phyloP scores from a whole-genome alignment of 2,113 vertebrate species.

The Salvelinus alpinus region DNA sequence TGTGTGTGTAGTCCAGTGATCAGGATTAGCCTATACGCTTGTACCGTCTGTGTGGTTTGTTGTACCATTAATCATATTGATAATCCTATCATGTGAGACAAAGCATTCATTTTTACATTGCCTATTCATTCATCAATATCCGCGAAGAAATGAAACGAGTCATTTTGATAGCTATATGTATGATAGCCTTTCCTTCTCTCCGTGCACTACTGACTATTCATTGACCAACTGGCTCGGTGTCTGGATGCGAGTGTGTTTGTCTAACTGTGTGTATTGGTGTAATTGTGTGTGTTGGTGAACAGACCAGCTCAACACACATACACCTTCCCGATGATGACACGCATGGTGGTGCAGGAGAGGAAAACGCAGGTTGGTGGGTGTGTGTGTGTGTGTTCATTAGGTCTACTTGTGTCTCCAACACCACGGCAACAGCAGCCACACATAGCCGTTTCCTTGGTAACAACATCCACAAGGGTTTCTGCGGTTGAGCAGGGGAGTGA shows the following conservation, averaged over 20 bases:
- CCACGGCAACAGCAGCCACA: slow-evolving; percentile 75
- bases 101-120: no score
- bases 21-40: background rate
- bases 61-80: background rate
- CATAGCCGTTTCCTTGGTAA: slow-evolving; percentile 71
- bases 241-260: background rate
- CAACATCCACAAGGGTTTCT: slow-evolving; percentile 52
- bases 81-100: background rate
- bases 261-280: no score
- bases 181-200: background rate
- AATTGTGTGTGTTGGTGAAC: no score
- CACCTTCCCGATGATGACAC: background rate
- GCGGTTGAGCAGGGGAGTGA: slow-evolving; percentile 38
- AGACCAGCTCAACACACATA: background rate
- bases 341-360: no score
- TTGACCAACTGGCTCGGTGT: background rate
- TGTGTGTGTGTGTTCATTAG: background rate
- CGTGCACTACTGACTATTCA: background rate
- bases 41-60: background rate
- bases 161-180: background rate
- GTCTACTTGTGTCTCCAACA: slow-evolving; percentile 11
- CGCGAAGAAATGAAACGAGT: background rate
- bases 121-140: background rate
- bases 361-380: no score
- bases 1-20: background rate